Evolutionary conservation across 1,140 invertebrate species (phyloP), one percentile per base, ranked within the genome.

Genomic region (Hyphantria cunea): DNA sequence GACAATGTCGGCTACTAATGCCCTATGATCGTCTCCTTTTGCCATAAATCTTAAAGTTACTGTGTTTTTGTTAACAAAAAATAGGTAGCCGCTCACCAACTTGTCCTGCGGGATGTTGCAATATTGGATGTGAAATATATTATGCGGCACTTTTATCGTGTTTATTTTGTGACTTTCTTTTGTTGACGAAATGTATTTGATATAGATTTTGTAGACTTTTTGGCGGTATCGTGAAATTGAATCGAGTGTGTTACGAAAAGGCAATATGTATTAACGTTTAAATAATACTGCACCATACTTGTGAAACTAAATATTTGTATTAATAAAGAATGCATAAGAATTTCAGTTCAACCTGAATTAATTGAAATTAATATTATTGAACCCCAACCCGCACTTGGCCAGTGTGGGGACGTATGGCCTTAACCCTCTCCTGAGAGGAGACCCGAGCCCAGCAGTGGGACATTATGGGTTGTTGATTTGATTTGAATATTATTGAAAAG

Each of bases 1-100:
- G 72, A 90, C 84, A 90, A 90, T 80, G 63, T 59, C 52, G 41
- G 47, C 63, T 89, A 87, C 85, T 90, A 89, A 90, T 90, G 85
- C 74, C 68, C 77, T 82, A 88, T 90, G 85, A 90, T 90, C 86
- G 78, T 64, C 64, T 72, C 58, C 71, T 76, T 64, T 68, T 71
- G 76, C 74, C 84, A 87, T 90, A 90, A 90, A 90, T 90, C 84
- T 87, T 67, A 13, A 41, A 51, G 74, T 80, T 86, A 81, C 78
- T 76, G 67, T 37, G 72, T 90, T 84, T 88, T 87, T 86, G 76
- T 74, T 44, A 39, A 49, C 58, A 76, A 79, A 81, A 75, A 70
- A 66, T 41, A 32, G 25, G 44, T 39, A 44, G 33, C 47, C 33
- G 14, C 45, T 6, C 14, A 3, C 31, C 45, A 12, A 34, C 17